A percentile compares a stretch with the other conserved stretches of the same genome.
Evolutionary conservation across 2,888 invertebrate genomes (phyloP).

Genomic region (Epsilonema sp.): DNA sequence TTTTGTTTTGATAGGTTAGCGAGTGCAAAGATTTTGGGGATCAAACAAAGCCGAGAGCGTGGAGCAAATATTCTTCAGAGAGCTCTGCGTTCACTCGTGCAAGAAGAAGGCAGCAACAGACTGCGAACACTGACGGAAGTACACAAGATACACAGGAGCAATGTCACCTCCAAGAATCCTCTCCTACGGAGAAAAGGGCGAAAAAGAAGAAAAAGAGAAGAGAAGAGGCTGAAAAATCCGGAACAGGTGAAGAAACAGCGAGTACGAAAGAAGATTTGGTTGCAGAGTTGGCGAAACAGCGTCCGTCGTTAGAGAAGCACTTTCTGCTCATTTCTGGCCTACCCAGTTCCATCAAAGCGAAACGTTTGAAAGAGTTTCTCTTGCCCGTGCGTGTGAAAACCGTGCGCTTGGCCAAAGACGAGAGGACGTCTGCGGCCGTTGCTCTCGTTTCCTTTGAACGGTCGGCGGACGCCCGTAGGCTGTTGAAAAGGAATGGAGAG

Average conservation of each 20-base stretch:
- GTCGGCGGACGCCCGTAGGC: slow-evolving; percentile 17
- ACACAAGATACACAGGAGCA: too few relatives aligned
- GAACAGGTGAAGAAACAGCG: too few relatives aligned
- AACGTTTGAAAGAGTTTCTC: slow-evolving; percentile 22
- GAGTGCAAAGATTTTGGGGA: slow-evolving; percentile 33
- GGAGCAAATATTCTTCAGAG: slow-evolving; percentile 74
- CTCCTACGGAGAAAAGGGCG: too few relatives aligned
- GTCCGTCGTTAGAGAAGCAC: too few relatives aligned
- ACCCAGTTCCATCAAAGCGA: slow-evolving; percentile 18
- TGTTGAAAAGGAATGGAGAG: slow-evolving; percentile 15
- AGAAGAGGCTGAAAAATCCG: too few relatives aligned
- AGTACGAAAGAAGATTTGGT: too few relatives aligned
- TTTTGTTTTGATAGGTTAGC: slow-evolving; percentile 38
- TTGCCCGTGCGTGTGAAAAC: slow-evolving; percentile 21
- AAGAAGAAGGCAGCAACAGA: too few relatives aligned
- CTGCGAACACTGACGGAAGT: too few relatives aligned
- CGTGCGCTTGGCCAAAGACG: slow-evolving; percentile 10
- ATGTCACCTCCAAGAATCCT: too few relatives aligned
- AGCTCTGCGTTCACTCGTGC: slow-evolving; percentile 48
- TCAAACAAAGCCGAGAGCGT: slow-evolving; percentile 55
- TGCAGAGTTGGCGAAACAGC: too few relatives aligned
- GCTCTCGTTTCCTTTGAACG: slow-evolving; percentile 20
- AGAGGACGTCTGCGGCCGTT: slow-evolving; percentile 10
- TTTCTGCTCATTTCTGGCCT: too few relatives aligned
- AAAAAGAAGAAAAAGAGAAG: too few relatives aligned